These are phyloP conservation scores for Calephelis virginiensis DNA, from an alignment of 1,140 invertebrate genomes.

Conservation along the genomic window DNA sequence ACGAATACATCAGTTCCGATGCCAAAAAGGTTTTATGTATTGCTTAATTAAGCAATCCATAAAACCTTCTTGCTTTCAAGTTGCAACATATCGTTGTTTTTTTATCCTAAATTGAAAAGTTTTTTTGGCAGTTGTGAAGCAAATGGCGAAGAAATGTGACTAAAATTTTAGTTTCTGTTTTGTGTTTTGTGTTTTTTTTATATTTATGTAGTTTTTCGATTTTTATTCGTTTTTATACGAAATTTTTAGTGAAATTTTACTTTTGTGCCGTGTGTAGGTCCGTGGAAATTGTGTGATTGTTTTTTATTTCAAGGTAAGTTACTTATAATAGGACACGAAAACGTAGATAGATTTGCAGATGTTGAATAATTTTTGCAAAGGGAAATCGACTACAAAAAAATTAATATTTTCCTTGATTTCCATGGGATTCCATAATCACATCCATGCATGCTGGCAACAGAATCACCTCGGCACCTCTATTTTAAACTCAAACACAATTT, in stretches of 20 bases:
- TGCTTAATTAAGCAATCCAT: too few relatives aligned
- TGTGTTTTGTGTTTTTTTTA: constrained; percentile 74
- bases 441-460: too few relatives aligned
- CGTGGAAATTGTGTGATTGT: constrained; percentile 44
- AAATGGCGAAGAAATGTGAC: constrained; percentile 67
- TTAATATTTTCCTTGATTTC: too few relatives aligned
- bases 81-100: constrained; percentile 3
- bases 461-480: too few relatives aligned
- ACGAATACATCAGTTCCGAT: too few relatives aligned
- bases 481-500: too few relatives aligned
- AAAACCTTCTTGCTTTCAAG: not conserved
- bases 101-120: not conserved
- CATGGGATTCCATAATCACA: too few relatives aligned
- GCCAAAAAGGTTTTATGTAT: too few relatives aligned
- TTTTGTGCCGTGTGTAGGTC: constrained; percentile 35
- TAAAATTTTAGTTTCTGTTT: constrained; percentile 64
- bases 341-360: too few relatives aligned
- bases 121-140: constrained; percentile 47
- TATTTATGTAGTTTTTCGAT: constrained; percentile 71
- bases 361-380: too few relatives aligned
- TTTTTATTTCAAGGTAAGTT: constrained; percentile 15
- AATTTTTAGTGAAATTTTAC: constrained; percentile 56
- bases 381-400: not conserved
- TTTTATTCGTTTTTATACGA: constrained; percentile 60
- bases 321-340: not conserved